A percentile compares a stretch with the other conserved stretches of the same genome.
These are phyloP conservation scores for Cirrhinus molitorella DNA, from an alignment of 2,797 vertebrate genomes.

Conservation along the genomic window DNA sequence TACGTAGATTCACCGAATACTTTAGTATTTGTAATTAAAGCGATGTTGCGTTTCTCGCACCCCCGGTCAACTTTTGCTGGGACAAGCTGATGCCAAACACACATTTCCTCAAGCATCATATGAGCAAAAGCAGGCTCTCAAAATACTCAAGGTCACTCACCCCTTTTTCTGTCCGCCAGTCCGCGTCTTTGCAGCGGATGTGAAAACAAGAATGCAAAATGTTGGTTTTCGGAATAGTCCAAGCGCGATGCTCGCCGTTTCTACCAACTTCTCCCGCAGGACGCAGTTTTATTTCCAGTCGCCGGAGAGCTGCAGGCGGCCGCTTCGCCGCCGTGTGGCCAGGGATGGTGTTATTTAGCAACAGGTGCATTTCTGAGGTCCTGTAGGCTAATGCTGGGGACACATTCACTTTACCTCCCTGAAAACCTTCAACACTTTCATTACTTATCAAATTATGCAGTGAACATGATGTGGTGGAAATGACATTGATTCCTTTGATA, in stretches of 20 bases:
- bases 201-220: neutral
- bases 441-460: neutral
- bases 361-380: constrained; percentile 49
- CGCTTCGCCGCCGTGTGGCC: constrained; percentile 31
- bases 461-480: neutral
- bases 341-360: neutral
- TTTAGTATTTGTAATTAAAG: neutral
- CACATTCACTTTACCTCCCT: neutral
- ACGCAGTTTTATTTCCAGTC: constrained; percentile 14
- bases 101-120: constrained; percentile 25
- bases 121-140: neutral
- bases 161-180: neutral
- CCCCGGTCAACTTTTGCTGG: constrained; percentile 17
- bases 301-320: neutral
- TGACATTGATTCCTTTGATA: neutral
- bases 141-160: constrained; percentile 45
- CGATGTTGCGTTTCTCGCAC: neutral
- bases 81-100: neutral
- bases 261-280: constrained; percentile 53
- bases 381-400: too few species aligned
- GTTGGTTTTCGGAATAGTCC: neutral
- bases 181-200: neutral
- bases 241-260: constrained; percentile 22
- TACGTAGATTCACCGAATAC: neutral
- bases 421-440: neutral